These are phyloP conservation scores for Apostichopus parvimensis DNA, from an alignment of 35 echinoderm and acorn worm genomes.

Conservation along the genomic window DNA sequence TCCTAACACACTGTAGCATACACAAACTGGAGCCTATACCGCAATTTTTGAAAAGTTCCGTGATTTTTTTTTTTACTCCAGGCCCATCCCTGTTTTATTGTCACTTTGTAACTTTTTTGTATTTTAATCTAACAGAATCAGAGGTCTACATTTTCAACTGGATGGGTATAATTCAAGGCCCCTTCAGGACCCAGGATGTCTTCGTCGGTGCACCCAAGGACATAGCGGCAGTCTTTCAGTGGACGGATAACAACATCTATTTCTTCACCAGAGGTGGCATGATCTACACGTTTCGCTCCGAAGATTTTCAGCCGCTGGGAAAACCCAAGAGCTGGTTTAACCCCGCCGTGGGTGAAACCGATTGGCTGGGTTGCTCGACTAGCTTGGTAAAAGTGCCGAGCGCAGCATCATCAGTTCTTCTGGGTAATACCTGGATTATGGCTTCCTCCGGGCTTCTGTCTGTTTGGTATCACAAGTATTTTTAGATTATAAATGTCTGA, in stretches of 20 bases:
- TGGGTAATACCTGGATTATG: not conserved
- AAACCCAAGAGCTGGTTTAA: constrained; percentile 29
- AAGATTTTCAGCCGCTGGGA: not conserved
- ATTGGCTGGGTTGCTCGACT: constrained; percentile 36
- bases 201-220: constrained; percentile 17
- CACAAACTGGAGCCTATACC: too few species aligned
- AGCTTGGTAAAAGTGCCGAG: not conserved
- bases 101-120: not conserved
- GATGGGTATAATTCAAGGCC: constrained; percentile 15
- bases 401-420: not conserved
- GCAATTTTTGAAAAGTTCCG: too few species aligned
- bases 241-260: constrained; percentile 20
- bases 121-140: not conserved
- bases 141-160: constrained; percentile 43
- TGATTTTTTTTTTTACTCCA: too few species aligned
- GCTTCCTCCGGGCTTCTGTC: not conserved
- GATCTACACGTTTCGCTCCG: constrained; percentile 19
- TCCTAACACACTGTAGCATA: too few species aligned
- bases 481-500: not conserved
- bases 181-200: not conserved
- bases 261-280: constrained; percentile 1
- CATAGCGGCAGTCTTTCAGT: constrained; percentile 18
- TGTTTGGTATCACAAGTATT: not conserved
- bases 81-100: not conserved
- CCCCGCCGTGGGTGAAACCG: not conserved